Base-by-base conservation (phyloP, 2,113 vertebrate genomes). In the Isichthys henryi region DNA sequence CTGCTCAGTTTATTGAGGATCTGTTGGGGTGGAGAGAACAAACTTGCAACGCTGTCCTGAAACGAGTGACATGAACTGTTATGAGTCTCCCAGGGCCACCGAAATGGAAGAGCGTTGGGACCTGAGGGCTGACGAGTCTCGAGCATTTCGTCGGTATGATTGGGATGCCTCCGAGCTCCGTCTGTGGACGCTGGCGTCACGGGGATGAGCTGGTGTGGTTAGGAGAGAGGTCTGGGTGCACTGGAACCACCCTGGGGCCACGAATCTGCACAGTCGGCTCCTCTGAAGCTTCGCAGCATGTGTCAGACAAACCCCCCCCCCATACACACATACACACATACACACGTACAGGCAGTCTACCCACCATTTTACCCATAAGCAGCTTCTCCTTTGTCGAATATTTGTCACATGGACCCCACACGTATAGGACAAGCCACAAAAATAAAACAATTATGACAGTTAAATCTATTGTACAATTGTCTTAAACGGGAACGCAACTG, bases 171-270 rank as follows among this genome's bases (percentile, higher is more conserved):
- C 17, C 19, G 21, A 35, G 74, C 52, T 39, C 52, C 9, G 88
- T 46, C 50, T 89, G 88, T 89, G 88, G 88, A 83, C 56, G 43
- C 23, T 43, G 52, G 74, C 46, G 88, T 52, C 46, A 31, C 23
- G 50, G 35, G 2, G 62, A 27, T 86, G 82, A 46, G 23, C 27
- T 66, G 87, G 87, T 56, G 5, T 53, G 80, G 31, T 35, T 21
- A 46, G 39, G 46, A 23, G 53, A 43, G 77, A 48, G 80, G 77
- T 52, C 88, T 48, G 39, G 53, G 77, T 52, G 56, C 23, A 43
- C 39, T 31, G 19, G 39, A 58, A 39, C 53, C 52, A 19, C 80
- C 49, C 39, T 17, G 23, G 13, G 48, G 70, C 48, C 31, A n/a
- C 21, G 8, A 50, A 31, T 52, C 70, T 35, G 50, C 35, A 52